Evolutionary conservation across 2,888 invertebrate genomes (phyloP).

Genomic region (Eupeodes luniger): DNA sequence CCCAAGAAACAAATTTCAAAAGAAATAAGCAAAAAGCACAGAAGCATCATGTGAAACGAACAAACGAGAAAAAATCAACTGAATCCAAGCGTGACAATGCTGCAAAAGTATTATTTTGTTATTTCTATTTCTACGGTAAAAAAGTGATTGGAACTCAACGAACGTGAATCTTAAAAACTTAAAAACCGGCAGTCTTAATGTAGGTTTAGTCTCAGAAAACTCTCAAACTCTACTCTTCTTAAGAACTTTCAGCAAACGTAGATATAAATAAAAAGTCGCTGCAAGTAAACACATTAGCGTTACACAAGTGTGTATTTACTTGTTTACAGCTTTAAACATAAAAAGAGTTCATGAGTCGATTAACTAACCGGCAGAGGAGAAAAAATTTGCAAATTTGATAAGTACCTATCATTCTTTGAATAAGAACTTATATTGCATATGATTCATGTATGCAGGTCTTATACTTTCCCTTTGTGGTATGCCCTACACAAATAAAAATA

Average conservation of each 20-base stretch:
- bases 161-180: slow-evolving; percentile 31
- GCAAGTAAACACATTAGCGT: neutral
- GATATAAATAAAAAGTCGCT: neutral
- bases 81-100: slow-evolving; percentile 2
- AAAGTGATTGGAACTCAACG: neutral
- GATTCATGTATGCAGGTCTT: slow-evolving; percentile 4
- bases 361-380: neutral
- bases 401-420: slow-evolving; percentile 27
- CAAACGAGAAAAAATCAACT: slow-evolving; percentile 49
- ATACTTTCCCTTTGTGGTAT: neutral
- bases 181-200: neutral
- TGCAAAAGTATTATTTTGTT: slow-evolving; percentile 10
- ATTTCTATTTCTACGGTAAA: neutral
- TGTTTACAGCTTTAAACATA: slow-evolving; percentile 7
- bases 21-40: slow-evolving; percentile 32
- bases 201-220: no score
- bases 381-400: slow-evolving; percentile 27
- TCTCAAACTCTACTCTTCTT: no score
- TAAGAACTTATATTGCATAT: neutral
- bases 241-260: neutral
- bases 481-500: neutral
- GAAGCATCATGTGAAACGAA: slow-evolving; percentile 14
- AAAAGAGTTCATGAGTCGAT: slow-evolving; percentile 36
- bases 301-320: slow-evolving; percentile 44
- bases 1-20: slow-evolving; percentile 50